These are phyloP conservation scores for Anolis carolinensis DNA, from an alignment of 2,113 vertebrate species.

Conservation along the genomic window DNA sequence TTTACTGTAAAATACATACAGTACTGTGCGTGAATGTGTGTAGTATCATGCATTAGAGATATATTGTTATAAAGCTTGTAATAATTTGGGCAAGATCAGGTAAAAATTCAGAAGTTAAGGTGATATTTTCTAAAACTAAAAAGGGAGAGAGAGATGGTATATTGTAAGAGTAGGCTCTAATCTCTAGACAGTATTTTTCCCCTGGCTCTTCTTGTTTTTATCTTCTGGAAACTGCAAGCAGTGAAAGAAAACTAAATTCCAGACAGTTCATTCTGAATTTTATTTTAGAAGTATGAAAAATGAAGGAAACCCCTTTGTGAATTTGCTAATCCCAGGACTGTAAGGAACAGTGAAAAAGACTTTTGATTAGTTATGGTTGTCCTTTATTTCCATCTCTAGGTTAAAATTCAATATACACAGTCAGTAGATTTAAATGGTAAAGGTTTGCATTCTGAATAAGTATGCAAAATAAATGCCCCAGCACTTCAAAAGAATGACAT, in stretches of 20 bases:
- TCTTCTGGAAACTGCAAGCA: conserved; percentile 5
- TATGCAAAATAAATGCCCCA: background rate
- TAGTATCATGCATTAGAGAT: background rate
- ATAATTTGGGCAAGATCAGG: fast-evolving
- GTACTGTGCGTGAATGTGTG: background rate
- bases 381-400: background rate
- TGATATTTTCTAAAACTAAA: background rate
- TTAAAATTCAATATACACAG: background rate
- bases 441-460: no score
- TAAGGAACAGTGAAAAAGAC: background rate
- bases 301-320: background rate
- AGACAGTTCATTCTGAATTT: background rate
- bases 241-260: background rate
- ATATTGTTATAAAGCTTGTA: fast-evolving
- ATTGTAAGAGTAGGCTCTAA: background rate
- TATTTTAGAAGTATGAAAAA: background rate
- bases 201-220: conserved; percentile 30
- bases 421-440: background rate
- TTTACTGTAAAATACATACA: conserved; percentile 7
- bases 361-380: background rate
- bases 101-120: background rate
- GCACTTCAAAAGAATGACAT: no score
- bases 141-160: fast-evolving
- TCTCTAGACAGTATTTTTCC: background rate
- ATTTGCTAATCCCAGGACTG: background rate